Evolutionary conservation across 2,888 invertebrate genomes (phyloP), one percentile per base, ranked within the genome.

Genomic region (Latheticus oryzae): DNA sequence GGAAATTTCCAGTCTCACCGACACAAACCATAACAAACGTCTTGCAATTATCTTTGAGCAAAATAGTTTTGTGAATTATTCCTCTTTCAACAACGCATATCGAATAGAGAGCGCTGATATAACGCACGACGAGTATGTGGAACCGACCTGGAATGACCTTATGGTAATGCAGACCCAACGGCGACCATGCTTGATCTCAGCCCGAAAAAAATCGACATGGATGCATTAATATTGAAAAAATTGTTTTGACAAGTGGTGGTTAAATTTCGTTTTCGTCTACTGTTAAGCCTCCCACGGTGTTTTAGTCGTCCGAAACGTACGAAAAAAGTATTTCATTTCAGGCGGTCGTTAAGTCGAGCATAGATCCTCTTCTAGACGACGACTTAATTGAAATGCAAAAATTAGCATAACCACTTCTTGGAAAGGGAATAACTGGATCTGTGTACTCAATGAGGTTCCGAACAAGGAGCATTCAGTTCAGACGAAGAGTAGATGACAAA

Each of bases 91-190:
- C 33, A 33, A 7, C 30, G 11, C 30, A 24, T 24, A 28, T 26
- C 8, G 42, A 16, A 42, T 21, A 19, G 32, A 45, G 45, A 45
- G 13, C 30, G 17, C 19, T 28, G 3, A 28, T 5, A 11, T 7
- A 32, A 45, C 45, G 45, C 21, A 45, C 9, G 17, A 21, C 32
- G 32, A 28, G 12, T n/a, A n/a, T 13, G 19, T 32, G 23, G 33
- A 48, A 16, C 38, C 50, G 66, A 65, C 65, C 66, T 63, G 62
- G 32, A 62, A 43, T 66, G 64, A 66, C 62, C 64, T 60, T 58
- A 62, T 65, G 63, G 63, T 63, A 62, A 65, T 61, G 56, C 38
- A 16, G 24, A 57, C 64, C 65, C 60, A 58, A 60, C 37, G 62
- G 65, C 62, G 35, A 47, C 60, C 60, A 37, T 60, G 60, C 58